Evolutionary conservation across 2,797 vertebrate species (phyloP), one percentile per base, ranked within the genome.

Genomic region (Esox masquinongy): DNA sequence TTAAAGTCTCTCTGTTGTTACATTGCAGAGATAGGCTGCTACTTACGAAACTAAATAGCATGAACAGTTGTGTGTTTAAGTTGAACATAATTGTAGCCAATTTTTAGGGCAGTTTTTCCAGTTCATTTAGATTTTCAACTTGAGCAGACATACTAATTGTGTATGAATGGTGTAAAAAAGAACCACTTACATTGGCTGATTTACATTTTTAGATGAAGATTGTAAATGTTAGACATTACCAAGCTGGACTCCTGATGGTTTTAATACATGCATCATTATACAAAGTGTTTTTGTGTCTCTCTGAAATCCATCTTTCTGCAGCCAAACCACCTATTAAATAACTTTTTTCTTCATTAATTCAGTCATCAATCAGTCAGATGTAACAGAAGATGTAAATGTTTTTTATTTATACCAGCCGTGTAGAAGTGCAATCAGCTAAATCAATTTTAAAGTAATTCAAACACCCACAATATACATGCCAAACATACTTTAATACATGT

Each of bases 171-270:
- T 82, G 82, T 16, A 78, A 86, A 82, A 69, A 66, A 66, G 79
- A 85, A 84, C 77, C 86, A 88, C 87, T 90, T 80, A 47, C 22
- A 80, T 77, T 19, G 24, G 59, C 80, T 88, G 74, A 88, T 92
- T 91, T 88, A 85, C 90, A 91, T 92, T 87, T 88, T 39, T 73
- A 77, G 80, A 70, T 83, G 76, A 51, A 16, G 77, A 84, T 88
- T 90, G 49, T 85, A 90, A 92, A 92, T 92, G 90, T 90, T 90
- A 93, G 75, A 81, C 76, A 74, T 89, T 89, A 90, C 84, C 86
- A 91, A 17, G 80, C 84, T 83, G 63, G 75, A 84, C 77, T 79
- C 70, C 73, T 80, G 76, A 81, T 79, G 83, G 63, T 82, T 88
- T 85, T 83, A 85, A 88, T 66, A 84, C 82, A 77, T 43, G 74